A percentile compares a stretch with the other conserved stretches of the same genome.
phyloP scores from a whole-genome alignment of 2,113 vertebrate species.

The Hepsetus odoe region DNA sequence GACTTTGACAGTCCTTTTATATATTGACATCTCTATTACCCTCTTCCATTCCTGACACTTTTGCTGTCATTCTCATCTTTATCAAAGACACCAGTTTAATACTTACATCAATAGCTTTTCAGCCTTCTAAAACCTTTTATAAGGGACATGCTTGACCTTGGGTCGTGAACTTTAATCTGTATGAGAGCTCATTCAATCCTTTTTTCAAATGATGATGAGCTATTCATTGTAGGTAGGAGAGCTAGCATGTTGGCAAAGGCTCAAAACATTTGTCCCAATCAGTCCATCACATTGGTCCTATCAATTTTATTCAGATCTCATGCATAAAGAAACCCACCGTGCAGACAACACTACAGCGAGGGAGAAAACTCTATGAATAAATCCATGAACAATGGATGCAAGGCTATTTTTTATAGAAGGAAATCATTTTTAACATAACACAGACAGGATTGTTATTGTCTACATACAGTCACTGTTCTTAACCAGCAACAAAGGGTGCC shows the following conservation, averaged over 20 bases:
- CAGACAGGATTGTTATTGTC: not conserved
- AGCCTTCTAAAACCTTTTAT: slow-evolving; percentile 79
- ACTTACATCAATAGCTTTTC: slow-evolving; percentile 70
- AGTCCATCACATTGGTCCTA: not conserved
- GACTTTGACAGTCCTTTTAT: slow-evolving; percentile 37
- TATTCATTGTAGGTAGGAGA: not conserved
- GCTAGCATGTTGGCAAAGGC: slow-evolving; percentile 13
- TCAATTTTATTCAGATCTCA: slow-evolving; percentile 8
- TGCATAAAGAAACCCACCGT: not conserved
- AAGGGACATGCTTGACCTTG: slow-evolving; percentile 84
- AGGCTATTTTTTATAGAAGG: not conserved
- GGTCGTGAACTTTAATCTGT: slow-evolving; percentile 86
- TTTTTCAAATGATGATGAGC: slow-evolving; percentile 84
- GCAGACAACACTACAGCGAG: slow-evolving; percentile 6
- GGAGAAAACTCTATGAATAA: slow-evolving; percentile 37
- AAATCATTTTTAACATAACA: slow-evolving; percentile 11
- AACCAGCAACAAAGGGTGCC: slow-evolving; percentile 9
- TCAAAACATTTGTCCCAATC: slow-evolving; percentile 30
- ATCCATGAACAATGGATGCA: slow-evolving; percentile 21
- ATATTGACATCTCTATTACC: slow-evolving; percentile 41
- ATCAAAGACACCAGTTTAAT: slow-evolving; percentile 51
- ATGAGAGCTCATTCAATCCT: slow-evolving; percentile 83
- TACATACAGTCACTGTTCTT: slow-evolving; percentile 1
- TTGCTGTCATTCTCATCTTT: slow-evolving; percentile 26
- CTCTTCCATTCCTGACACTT: slow-evolving; percentile 15